Evolutionary conservation across 2,888 invertebrate species (phyloP).

Genomic region (Eilema sororculum): DNA sequence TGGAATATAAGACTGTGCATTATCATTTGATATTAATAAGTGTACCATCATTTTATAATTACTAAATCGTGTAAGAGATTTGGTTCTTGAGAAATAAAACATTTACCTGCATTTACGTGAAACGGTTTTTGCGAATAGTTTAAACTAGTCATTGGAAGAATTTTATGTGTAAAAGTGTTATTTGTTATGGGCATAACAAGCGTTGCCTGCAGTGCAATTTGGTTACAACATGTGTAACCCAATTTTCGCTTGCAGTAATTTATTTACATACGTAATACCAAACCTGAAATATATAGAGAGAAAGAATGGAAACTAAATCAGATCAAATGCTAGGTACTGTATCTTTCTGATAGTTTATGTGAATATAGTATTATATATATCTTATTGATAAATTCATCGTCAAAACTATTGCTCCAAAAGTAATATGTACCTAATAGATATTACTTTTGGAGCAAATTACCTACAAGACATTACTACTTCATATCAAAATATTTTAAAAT

Average conservation of each 20-base stretch:
- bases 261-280: neutral
- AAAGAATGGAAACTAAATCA: neutral
- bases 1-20: slow-evolving; percentile 45
- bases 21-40: slow-evolving; percentile 22
- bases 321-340: neutral
- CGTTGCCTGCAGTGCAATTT: neutral
- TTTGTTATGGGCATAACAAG: neutral
- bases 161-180: slow-evolving; percentile 16
- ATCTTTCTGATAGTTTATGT: neutral
- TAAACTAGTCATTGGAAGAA: slow-evolving; percentile 41
- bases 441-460: too few relatives aligned
- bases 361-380: neutral
- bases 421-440: too few relatives aligned
- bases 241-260: neutral
- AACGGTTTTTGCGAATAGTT: slow-evolving; percentile 22
- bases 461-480: too few relatives aligned
- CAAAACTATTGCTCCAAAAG: too few relatives aligned
- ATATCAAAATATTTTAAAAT: too few relatives aligned
- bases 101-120: slow-evolving; percentile 41
- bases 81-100: slow-evolving; percentile 22
- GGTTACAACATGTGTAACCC: neutral
- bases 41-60: slow-evolving; percentile 5
- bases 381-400: too few relatives aligned
- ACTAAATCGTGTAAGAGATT: slow-evolving; percentile 24
- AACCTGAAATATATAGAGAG: too few relatives aligned